Conservation (phyloP, 64 coral and sea anemone genomes). For the Stichodactyla helianthus region DNA sequence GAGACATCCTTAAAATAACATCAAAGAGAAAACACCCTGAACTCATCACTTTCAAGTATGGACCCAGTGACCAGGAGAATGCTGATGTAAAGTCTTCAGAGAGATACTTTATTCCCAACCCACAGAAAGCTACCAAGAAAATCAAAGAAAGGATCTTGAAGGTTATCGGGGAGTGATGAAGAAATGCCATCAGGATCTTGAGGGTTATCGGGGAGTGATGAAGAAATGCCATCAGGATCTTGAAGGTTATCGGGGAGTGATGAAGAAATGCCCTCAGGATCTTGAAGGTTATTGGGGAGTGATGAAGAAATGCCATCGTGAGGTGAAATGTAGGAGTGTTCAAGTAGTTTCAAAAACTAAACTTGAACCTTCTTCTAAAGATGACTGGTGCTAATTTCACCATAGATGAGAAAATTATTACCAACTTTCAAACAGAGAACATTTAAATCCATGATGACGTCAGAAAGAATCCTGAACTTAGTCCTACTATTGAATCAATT, state of each 20-base stretch:
- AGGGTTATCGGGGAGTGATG: conserved; percentile 45
- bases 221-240: too few species aligned
- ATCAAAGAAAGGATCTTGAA: conserved; percentile 90
- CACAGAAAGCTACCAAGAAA: conserved; percentile 82
- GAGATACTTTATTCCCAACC: conserved; percentile 90
- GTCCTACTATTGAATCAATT: too few species aligned
- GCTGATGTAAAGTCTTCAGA: conserved; percentile 52
- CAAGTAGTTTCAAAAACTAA: too few species aligned
- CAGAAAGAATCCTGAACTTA: too few species aligned
- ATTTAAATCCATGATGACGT: too few species aligned
- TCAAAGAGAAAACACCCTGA: conserved; percentile 95
- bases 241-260: conserved; percentile 55
- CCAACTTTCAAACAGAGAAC: too few species aligned
- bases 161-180: conserved; percentile 39
- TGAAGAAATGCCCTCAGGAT: too few species aligned
- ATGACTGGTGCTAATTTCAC: too few species aligned
- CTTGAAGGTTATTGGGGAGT: conserved; percentile 58
- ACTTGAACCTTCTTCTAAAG: too few species aligned
- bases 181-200: too few species aligned
- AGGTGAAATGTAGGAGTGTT: too few species aligned
- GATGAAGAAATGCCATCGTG: neutral
- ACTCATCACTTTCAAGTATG: conserved; percentile 91
- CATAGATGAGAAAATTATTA: too few species aligned
- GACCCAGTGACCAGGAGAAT: conserved; percentile 34
- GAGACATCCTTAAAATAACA: conserved; percentile 76